Conservation (phyloP, 2,888 invertebrate genomes). For the Nowickia ferox region DNA sequence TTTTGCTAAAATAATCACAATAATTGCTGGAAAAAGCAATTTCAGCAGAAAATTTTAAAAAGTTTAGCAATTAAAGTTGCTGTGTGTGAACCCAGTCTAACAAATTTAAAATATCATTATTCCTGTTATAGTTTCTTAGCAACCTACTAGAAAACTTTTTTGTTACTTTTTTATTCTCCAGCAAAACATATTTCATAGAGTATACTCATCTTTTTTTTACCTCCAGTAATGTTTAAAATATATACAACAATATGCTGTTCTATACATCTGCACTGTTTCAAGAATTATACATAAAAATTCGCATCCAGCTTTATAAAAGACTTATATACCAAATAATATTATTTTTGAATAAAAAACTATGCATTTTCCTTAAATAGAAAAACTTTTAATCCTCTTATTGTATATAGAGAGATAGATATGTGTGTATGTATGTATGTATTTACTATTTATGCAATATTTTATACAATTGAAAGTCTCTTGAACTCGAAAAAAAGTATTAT, state of each 20-base stretch:
- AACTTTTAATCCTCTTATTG: conserved; percentile 46
- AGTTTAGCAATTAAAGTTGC: too few species aligned
- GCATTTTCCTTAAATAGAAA: conserved; percentile 38
- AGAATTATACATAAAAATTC: conserved; percentile 2
- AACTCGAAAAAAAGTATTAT: conserved; percentile 31
- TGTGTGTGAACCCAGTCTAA: too few species aligned
- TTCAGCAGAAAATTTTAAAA: too few species aligned
- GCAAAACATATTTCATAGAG: conserved; percentile 15
- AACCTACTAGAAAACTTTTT: background rate
- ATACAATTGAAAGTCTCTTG: conserved; percentile 59
- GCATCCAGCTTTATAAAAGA: conserved; percentile 27
- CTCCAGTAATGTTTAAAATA: background rate
- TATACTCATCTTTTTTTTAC: conserved; percentile 12
- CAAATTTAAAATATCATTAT: too few species aligned
- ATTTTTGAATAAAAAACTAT: conserved; percentile 17
- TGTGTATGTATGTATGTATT: background rate
- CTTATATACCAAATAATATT: conserved; percentile 3
- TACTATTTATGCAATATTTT: conserved; percentile 14
- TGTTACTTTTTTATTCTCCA: background rate
- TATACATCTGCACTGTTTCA: conserved; percentile 1
- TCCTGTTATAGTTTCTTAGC: background rate
- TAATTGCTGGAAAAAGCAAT: too few species aligned
- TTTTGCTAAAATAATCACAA: too few species aligned
- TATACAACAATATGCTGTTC: background rate
- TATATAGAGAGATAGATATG: background rate